Evolutionary conservation across 64 coral and sea anemone genomes (phyloP).

Genomic region (Pocillopora damicornis): DNA sequence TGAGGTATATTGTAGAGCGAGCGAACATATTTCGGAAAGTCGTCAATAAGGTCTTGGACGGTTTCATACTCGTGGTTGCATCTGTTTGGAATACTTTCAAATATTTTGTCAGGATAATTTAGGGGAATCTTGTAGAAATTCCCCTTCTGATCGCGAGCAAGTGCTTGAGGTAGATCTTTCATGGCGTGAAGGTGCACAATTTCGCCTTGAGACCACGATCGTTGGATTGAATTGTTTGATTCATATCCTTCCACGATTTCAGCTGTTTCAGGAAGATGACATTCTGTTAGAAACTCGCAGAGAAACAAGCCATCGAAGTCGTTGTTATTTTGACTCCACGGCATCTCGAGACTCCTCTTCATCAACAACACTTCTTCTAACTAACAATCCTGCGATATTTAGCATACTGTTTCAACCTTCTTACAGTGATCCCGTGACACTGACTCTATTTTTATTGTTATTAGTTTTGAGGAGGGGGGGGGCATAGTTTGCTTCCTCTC

Average conservation of each 20-base stretch:
- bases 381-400: neutral
- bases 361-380: neutral
- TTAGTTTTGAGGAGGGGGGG: neutral
- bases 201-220: constrained; percentile 14
- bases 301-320: neutral
- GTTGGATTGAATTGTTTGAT: neutral
- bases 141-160: constrained; percentile 1
- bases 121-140: neutral
- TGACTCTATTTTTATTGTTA: neutral
- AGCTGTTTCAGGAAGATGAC: neutral
- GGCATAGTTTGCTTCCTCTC: neutral
- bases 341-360: neutral
- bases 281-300: neutral
- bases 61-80: neutral
- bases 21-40: constrained; percentile 8
- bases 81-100: constrained; percentile 13
- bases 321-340: neutral
- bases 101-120: constrained; percentile 3
- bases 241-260: constrained; percentile 25
- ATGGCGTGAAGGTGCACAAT: constrained; percentile 5
- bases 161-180: neutral
- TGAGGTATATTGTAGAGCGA: constrained; percentile 6
- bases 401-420: neutral
- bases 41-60: neutral
- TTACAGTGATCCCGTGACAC: neutral